Percentiles rank a stretch among this genome's conserved stretches.
phyloP scores from a whole-genome alignment of 2,888 invertebrate species.

The Amaurobius ferox region DNA sequence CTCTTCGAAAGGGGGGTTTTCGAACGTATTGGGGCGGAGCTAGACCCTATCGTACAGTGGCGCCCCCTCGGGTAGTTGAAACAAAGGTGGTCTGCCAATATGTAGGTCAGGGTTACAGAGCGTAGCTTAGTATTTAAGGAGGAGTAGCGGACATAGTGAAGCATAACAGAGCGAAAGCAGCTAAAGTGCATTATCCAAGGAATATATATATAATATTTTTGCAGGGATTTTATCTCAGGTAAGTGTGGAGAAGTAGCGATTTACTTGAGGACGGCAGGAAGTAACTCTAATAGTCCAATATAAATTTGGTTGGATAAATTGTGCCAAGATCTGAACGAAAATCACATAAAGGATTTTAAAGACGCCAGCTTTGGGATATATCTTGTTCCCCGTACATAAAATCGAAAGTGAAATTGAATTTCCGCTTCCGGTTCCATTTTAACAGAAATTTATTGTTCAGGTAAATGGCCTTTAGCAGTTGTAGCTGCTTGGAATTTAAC shows the following conservation, averaged over 20 bases:
- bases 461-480: too few relatives aligned
- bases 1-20: neutral
- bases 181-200: neutral
- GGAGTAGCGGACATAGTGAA: neutral
- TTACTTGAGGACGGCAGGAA: neutral
- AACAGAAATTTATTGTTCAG: too few relatives aligned
- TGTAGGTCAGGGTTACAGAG: constrained; percentile 9
- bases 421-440: too few relatives aligned
- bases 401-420: too few relatives aligned
- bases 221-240: neutral
- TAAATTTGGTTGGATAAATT: too few relatives aligned
- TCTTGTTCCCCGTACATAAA: too few relatives aligned
- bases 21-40: constrained; percentile 6
- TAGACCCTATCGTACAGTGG: constrained; percentile 12
- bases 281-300: neutral
- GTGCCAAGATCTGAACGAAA: too few relatives aligned
- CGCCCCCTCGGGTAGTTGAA: constrained; percentile 5
- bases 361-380: too few relatives aligned
- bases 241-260: neutral
- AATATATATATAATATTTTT: constrained; percentile 3
- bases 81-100: neutral
- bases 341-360: too few relatives aligned
- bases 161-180: neutral
- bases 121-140: constrained; percentile 9
- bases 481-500: too few relatives aligned